Evolutionary conservation across 2,888 invertebrate genomes (phyloP), one percentile per base, ranked within the genome.

Genomic region (Cheilosia impressa): DNA sequence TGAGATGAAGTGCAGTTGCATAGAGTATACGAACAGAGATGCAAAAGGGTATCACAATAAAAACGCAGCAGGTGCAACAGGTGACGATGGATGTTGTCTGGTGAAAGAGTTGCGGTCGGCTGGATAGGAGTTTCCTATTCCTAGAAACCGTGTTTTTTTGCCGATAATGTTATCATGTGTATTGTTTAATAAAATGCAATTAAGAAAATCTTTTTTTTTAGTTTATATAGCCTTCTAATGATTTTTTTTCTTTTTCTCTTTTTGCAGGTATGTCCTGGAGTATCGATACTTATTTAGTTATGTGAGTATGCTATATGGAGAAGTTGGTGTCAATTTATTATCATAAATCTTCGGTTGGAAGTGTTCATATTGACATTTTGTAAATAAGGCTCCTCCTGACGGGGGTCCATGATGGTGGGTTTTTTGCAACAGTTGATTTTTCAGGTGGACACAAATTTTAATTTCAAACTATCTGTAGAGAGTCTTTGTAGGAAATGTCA

Each of bases 101-200:
- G 15, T 31, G 41, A 5, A n/a, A 1, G 34, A 13, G 13, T 13
- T 3, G 13, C 4, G 13, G 38, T 38, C 13, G 38, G 6, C 34
- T 19, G 41, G 62, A 22, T 53, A 41, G 38, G 53, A 53, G 60
- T 27, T 19, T 47, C 55, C 52, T 27, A 45, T 83, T 85, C 80
- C 68, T 68, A 81, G 76, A 77, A 85, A 63, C 52, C 38, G 60
- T 41, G 60, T 85, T 76, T 71, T 75, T 69, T 17, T 31, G 5
- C 9, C 41, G 10, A 52, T 15, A 15, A 45, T 75, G 63, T 79
- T 83, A 68, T 69, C 73, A 68, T 71, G 58, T 63, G 75, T 47
- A 57, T 76, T 80, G 75, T 80, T 85, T 81, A 81, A 77, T 81
- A 62, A 75, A 72, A 81, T 85, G 81, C 85, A 85, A 85, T 85